Conservation (phyloP, 2,113 vertebrate species). For the Phalacrocorax brasilianus region DNA sequence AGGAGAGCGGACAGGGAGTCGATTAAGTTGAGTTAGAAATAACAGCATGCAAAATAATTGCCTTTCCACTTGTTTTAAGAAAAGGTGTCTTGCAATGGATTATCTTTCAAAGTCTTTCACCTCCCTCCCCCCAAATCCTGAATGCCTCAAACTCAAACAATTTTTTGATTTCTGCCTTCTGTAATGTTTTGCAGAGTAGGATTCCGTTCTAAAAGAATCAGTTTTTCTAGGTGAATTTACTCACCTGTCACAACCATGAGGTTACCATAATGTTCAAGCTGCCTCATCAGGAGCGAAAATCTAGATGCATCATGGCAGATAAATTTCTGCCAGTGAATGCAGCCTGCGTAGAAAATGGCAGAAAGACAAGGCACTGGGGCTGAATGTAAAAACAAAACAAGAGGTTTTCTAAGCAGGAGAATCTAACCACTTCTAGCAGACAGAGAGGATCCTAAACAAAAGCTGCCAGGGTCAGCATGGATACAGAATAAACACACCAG, state of each 20-base stretch:
- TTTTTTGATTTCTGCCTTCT: background rate
- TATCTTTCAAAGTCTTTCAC: background rate
- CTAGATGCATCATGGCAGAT: background rate
- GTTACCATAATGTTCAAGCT: background rate
- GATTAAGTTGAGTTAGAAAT: background rate
- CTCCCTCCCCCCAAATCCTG: background rate
- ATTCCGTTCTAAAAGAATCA: background rate
- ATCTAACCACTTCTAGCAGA: background rate
- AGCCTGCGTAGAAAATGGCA: background rate
- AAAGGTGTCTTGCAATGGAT: background rate
- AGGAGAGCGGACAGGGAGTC: background rate
- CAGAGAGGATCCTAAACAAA: background rate
- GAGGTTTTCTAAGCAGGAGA: background rate
- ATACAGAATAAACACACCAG: background rate
- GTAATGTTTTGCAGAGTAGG: background rate
- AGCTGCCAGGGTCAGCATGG: background rate
- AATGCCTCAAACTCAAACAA: background rate
- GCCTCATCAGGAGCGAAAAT: background rate
- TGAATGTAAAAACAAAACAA: background rate
- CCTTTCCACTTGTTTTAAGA: background rate
- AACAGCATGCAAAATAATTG: background rate
- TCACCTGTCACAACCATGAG: background rate
- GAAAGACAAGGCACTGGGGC: background rate
- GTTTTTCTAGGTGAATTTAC: background rate
- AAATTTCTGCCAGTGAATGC: background rate